phyloP scores from a whole-genome alignment of 2,113 vertebrate species.

The Himantopus leucocephalus region DNA sequence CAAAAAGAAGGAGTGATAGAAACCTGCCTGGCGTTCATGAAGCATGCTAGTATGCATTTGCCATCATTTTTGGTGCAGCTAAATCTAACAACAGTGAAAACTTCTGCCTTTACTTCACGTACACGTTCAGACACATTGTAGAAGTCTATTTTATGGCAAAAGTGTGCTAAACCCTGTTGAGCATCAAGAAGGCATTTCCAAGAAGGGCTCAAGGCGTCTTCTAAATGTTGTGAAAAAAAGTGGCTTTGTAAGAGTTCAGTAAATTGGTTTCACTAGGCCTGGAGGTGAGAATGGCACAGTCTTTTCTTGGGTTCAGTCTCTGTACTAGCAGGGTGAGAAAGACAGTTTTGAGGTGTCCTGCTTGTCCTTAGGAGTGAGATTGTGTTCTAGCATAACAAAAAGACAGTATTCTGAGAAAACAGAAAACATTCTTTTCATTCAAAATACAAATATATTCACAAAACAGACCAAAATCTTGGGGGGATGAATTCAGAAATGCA shows the following conservation, averaged over 20 bases:
- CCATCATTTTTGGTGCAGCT: not conserved
- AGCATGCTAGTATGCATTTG: accelerated
- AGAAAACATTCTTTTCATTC: not conserved
- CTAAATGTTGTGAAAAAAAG: not conserved
- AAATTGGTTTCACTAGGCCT: not conserved
- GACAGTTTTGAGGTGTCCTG: not conserved
- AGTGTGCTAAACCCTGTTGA: not conserved
- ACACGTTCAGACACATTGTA: not conserved
- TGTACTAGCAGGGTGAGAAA: not conserved
- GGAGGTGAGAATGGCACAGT: not conserved
- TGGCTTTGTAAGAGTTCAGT: not conserved
- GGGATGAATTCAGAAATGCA: not conserved
- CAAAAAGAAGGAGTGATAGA: not conserved
- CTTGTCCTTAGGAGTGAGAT: not conserved
- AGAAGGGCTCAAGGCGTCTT: not conserved
- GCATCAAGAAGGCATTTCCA: not conserved
- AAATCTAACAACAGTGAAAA: not conserved
- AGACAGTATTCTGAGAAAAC: not conserved
- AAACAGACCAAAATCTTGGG: not conserved
- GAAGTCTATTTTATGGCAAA: not conserved
- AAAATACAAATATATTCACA: not conserved
- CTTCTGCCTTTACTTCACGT: not conserved
- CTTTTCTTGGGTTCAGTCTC: not conserved
- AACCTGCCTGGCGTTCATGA: not conserved
- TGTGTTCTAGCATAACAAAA: not conserved